A percentile compares a stretch with the other conserved stretches of the same genome.
Conservation (phyloP, 1,140 invertebrate genomes). For the Melanaphis sacchari region DNA sequence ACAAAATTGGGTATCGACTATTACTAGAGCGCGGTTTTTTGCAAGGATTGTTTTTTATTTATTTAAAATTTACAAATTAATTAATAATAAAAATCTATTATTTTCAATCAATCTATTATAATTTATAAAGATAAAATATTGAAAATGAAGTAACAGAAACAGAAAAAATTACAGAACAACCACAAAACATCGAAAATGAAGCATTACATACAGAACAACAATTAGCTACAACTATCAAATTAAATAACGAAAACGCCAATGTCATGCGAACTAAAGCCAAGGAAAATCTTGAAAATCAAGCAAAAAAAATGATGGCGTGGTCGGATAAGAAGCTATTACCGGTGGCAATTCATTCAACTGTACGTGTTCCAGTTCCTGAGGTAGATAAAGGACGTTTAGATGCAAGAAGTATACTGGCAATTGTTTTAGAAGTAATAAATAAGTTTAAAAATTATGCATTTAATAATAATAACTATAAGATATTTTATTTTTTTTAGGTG, state of each 20-base stretch:
- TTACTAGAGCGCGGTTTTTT: too few species aligned
- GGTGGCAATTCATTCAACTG: background rate
- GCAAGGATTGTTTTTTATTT: too few species aligned
- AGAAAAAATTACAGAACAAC: too few species aligned
- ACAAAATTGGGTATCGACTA: too few species aligned
- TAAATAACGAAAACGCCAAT: slow-evolving; percentile 16
- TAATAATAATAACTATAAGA: background rate
- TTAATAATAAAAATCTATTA: too few species aligned
- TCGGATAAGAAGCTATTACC: background rate
- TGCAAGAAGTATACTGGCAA: background rate
- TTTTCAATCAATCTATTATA: too few species aligned
- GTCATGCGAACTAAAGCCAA: background rate
- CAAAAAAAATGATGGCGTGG: background rate
- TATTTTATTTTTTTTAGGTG: slow-evolving; percentile 5
- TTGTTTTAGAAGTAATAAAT: slow-evolving; percentile 15
- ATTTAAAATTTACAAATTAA: too few species aligned
- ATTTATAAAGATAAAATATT: too few species aligned
- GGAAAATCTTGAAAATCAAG: slow-evolving; percentile 17
- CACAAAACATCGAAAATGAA: background rate
- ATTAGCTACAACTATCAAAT: background rate
- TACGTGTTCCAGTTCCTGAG: background rate
- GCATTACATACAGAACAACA: background rate
- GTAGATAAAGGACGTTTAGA: background rate
- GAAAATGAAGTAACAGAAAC: too few species aligned
- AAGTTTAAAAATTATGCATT: background rate